Percentiles rank a stretch among this genome's conserved stretches.
These are phyloP conservation scores for Stercorarius parasiticus DNA, from an alignment of 2,113 vertebrate species.

Conservation along the genomic window DNA sequence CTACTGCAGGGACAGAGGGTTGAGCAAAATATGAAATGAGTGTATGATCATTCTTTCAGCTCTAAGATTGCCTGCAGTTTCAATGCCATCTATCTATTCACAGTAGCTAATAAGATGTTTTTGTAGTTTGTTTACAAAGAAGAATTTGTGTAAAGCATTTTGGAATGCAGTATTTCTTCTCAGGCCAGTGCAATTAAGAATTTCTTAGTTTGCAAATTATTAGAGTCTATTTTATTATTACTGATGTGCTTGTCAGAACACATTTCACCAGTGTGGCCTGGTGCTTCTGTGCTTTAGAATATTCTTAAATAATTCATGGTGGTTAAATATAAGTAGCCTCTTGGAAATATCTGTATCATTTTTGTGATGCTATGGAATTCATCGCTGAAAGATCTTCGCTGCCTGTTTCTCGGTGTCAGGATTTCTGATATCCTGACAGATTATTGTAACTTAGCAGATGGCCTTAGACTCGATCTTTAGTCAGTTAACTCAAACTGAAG, in stretches of 20 bases:
- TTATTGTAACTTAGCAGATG: conserved; percentile 78
- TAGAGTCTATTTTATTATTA: not conserved
- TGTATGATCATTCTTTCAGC: not conserved
- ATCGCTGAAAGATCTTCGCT: not conserved
- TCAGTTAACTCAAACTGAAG: conserved; percentile 36
- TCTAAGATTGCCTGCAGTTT: not conserved
- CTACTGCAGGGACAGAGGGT: not conserved
- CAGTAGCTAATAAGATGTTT: not conserved
- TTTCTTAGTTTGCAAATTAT: not conserved
- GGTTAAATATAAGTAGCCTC: not conserved
- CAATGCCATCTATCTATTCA: not conserved
- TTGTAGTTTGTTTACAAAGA: not conserved
- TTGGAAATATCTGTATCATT: not conserved
- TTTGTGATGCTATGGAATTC: not conserved
- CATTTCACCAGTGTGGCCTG: not conserved
- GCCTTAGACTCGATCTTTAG: conserved; percentile 61
- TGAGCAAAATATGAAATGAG: not conserved
- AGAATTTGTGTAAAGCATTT: not conserved
- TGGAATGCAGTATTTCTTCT: not conserved
- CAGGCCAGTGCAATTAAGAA: not conserved
- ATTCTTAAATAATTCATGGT: not conserved
- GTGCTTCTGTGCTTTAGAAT: not conserved
- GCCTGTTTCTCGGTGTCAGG: conserved; percentile 21
- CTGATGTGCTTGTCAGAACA: not conserved
- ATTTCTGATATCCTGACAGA: conserved; percentile 70